Base-by-base conservation (phyloP, 1,140 invertebrate species). In the Littorina saxatilis region DNA sequence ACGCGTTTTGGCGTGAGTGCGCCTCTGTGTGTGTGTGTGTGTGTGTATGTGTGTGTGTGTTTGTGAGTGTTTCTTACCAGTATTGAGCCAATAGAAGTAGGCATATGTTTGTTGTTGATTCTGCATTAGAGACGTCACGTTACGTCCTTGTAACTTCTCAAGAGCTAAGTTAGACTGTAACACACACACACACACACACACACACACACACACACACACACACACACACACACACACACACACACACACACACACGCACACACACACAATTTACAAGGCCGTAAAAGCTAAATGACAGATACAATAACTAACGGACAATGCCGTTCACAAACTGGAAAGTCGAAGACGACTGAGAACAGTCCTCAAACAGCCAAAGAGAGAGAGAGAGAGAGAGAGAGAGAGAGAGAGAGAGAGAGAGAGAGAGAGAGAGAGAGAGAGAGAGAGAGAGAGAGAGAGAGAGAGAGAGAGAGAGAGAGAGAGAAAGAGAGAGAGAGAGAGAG, bases 31-130 rank as follows among this genome's bases (percentile, higher is more conserved):
- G 61, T 63, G 61, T 63, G 27, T 63, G 61, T 35, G 61, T 63
- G 61, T 63, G 61, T 63, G n/a, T 63, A 29, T 63, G 61, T 32
- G 61, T 63, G 61, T 32, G 27, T 27, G 61, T 47, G 43, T 47
- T 5, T 47, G 43, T 47, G 43, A 9, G 43, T 47, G 43, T 47
- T 5, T 47, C 73, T 82, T 77, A 87, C 86, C 86, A 55, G 84
- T 82, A 70, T 83, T 84, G 4, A 87, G 75, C 86, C 86, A 87
- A 70, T 87, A 87, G 17, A 86, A 61, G 17, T 74, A 74, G 29
- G 80, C 27, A 5, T 39, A 15, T 13, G 74, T 76, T 2, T 35
- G 4, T 9, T 52, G 29, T 1, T 17, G 35, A 23, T 83, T 43
- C 5, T 52, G 43, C 50, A 76, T 47, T 17, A 76, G 9, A 27